Percentiles rank a stretch among this genome's conserved stretches.
These are phyloP conservation scores for Thaumetopoea pityocampa DNA, from an alignment of 1,140 invertebrate genomes.

Conservation along the genomic window DNA sequence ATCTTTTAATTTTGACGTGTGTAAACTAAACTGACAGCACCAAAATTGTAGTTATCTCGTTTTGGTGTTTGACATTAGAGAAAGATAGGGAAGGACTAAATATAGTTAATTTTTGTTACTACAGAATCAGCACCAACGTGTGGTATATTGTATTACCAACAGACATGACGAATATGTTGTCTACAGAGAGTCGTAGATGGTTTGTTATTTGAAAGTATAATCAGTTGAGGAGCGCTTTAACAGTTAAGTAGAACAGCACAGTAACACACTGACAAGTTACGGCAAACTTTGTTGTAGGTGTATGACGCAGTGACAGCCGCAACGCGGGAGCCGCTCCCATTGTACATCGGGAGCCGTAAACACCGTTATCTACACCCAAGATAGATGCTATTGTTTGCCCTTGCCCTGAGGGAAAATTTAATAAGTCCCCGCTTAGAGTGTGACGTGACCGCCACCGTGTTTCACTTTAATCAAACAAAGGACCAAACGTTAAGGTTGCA, in stretches of 20 bases:
- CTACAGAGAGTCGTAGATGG: too few species aligned
- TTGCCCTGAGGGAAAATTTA: conserved; percentile 47
- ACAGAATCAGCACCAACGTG: too few species aligned
- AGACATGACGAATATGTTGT: too few species aligned
- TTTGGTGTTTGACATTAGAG: too few species aligned
- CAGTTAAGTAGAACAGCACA: conserved; percentile 21
- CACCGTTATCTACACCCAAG: conserved; percentile 51
- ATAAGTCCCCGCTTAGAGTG: conserved; percentile 43
- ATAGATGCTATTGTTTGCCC: conserved; percentile 55
- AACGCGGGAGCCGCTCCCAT: conserved; percentile 33
- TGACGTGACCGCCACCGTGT: conserved; percentile 43
- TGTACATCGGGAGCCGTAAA: conserved; percentile 34
- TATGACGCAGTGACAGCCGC: conserved; percentile 27
- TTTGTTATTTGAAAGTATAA: conserved; percentile 2
- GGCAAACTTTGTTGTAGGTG: conserved; percentile 46
- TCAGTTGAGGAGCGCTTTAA: conserved; percentile 15
- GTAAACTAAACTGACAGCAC: too few species aligned
- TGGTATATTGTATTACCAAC: too few species aligned
- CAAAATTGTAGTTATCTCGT: too few species aligned
- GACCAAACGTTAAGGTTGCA: conserved; percentile 29
- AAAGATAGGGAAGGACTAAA: too few species aligned
- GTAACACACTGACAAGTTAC: conserved; percentile 30
- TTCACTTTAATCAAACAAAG: conserved; percentile 48
- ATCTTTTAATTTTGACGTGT: too few species aligned
- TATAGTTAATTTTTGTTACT: too few species aligned